Conservation (phyloP, 2,888 invertebrate genomes). For the Formica aserva region DNA sequence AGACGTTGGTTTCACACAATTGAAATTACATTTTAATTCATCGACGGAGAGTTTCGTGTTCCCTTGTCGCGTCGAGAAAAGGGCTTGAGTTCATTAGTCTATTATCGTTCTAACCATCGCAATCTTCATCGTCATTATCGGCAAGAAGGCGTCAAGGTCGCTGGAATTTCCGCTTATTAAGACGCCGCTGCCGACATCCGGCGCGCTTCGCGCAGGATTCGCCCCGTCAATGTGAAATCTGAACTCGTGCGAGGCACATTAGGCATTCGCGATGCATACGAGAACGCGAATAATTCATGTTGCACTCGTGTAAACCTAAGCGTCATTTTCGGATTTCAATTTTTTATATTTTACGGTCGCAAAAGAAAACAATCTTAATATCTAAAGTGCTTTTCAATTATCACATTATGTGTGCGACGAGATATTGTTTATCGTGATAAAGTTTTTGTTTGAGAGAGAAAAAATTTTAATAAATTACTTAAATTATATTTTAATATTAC, state of each 20-base stretch:
- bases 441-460: background rate
- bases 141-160: slow-evolving; percentile 65
- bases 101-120: slow-evolving; percentile 30
- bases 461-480: background rate
- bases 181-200: slow-evolving; percentile 65
- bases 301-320: background rate
- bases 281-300: background rate
- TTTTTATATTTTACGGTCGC: background rate
- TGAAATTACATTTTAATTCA: slow-evolving; percentile 30
- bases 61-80: background rate
- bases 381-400: background rate
- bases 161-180: slow-evolving; percentile 74
- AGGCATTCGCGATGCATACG: slow-evolving; percentile 16
- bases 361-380: background rate
- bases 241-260: slow-evolving; percentile 61
- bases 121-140: slow-evolving; percentile 59
- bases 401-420: background rate
- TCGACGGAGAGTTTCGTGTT: background rate
- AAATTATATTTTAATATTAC: background rate
- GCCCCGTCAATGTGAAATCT: slow-evolving; percentile 66
- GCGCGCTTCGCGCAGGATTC: slow-evolving; percentile 57
- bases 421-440: background rate
- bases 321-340: background rate
- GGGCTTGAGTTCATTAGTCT: slow-evolving; percentile 56
- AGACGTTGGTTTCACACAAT: background rate